Evolutionary conservation across 2,797 vertebrate genomes (phyloP).

Genomic region (Chelidonichthys spinosus): DNA sequence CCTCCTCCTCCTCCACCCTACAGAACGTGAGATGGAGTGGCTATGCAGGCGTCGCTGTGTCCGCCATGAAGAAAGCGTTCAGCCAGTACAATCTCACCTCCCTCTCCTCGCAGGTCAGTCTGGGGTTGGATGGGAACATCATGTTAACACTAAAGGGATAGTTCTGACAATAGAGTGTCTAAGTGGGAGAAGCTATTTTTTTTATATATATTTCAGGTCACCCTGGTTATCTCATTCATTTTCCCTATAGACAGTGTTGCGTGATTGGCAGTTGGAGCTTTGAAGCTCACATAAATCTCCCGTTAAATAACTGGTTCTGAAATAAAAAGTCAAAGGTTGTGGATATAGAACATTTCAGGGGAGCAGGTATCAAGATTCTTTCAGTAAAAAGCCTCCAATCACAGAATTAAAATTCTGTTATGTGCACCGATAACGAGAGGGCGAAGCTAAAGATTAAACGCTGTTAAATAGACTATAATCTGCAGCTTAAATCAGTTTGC

Average conservation of each 20-base stretch:
- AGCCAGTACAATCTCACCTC: constrained; percentile 85
- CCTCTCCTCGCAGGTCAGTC: constrained; percentile 85
- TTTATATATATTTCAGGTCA: not conserved
- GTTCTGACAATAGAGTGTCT: constrained; percentile 7
- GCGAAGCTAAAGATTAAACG: not conserved
- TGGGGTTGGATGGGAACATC: constrained; percentile 42
- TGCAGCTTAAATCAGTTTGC: not conserved
- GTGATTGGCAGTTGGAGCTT: not conserved
- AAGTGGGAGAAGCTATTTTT: not conserved
- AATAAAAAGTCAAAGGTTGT: not conserved
- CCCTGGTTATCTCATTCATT: not conserved
- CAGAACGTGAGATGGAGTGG: constrained; percentile 86
- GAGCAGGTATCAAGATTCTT: not conserved
- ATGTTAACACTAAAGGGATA: constrained; percentile 19
- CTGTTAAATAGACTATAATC: not conserved
- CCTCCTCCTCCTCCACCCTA: constrained; percentile 49
- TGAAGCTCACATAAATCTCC: not conserved
- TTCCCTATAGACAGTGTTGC: not conserved
- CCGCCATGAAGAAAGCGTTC: constrained; percentile 87
- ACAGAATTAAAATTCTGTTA: not conserved
- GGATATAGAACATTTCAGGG: not conserved
- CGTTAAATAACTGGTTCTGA: not conserved
- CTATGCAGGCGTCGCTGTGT: constrained; percentile 82
- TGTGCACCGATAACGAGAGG: rapidly evolving
- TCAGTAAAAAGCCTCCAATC: not conserved